Percentiles rank a stretch among this genome's conserved stretches.
Conservation (phyloP, 1,140 invertebrate species). For the Aphidius ervi region DNA sequence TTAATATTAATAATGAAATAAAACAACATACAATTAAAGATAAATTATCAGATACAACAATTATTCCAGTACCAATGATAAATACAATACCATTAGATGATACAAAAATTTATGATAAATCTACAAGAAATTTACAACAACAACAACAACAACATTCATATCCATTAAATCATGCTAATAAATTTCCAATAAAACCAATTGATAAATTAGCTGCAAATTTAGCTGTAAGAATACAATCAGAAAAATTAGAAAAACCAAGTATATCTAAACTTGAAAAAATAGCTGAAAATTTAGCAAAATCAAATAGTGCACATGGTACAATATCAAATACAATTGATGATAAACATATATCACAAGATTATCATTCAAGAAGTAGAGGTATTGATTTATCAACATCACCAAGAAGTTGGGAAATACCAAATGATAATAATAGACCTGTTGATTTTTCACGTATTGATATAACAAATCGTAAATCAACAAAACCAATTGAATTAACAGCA, state of each 20-base stretch:
- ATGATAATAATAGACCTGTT: conserved; percentile 37
- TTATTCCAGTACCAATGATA: conserved; percentile 17
- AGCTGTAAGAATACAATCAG: conserved; percentile 39
- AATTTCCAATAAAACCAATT: conserved; percentile 44
- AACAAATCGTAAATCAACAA: conserved; percentile 43
- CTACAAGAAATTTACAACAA: no score
- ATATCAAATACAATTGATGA: conserved; percentile 35
- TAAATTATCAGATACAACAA: conserved; percentile 1
- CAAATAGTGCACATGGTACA: conserved; percentile 30
- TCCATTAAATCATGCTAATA: conserved; percentile 27
- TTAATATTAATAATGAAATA: conserved; percentile 31
- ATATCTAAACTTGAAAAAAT: conserved; percentile 46
- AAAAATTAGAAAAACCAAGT: conserved; percentile 45
- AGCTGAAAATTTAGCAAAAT: conserved; percentile 46
- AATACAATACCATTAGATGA: conserved; percentile 27
- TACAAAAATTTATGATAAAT: neutral
- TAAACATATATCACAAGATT: conserved; percentile 29
- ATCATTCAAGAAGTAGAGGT: conserved; percentile 32
- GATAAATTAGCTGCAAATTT: conserved; percentile 48
- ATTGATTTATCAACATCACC: conserved; percentile 45
- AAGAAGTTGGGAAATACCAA: conserved; percentile 39
- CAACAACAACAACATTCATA: no score
- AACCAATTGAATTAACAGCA: conserved; percentile 32
- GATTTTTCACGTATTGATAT: conserved; percentile 50
- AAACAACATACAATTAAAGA: conserved; percentile 24